These are phyloP conservation scores for Zaprionus ghesquierei DNA, from an alignment of 1,140 invertebrate genomes.

Conservation along the genomic window DNA sequence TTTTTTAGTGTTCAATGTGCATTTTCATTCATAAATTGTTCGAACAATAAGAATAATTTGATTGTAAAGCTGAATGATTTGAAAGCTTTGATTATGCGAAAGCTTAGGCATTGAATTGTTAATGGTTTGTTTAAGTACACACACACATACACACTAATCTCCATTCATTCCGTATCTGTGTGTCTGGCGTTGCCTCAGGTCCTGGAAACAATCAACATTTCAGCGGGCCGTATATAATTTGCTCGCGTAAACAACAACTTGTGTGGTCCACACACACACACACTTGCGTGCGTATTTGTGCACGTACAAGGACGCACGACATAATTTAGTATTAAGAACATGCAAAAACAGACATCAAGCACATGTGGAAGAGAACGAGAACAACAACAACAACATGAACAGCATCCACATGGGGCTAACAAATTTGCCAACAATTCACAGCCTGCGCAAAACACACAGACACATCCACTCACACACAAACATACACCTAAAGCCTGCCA, in stretches of 20 bases:
- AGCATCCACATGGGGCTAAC: constrained; percentile 57
- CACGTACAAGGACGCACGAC: constrained; percentile 15
- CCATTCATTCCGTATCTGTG: background rate
- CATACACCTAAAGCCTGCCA: constrained; percentile 58
- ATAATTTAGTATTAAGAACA: constrained; percentile 74
- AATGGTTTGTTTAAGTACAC: background rate
- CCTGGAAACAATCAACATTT: constrained; percentile 31
- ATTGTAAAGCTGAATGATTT: background rate
- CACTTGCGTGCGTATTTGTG: constrained; percentile 19
- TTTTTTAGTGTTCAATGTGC: constrained; percentile 1
- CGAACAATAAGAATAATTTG: background rate
- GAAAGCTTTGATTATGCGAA: background rate
- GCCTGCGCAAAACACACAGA: constrained; percentile 35
- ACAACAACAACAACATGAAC: constrained; percentile 47
- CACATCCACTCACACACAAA: constrained; percentile 21
- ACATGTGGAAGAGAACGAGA: constrained; percentile 36
- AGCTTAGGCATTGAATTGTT: background rate
- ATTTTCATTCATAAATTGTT: constrained; percentile 59
- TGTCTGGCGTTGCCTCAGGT: background rate
- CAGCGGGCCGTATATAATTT: constrained; percentile 21
- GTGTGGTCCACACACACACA: constrained; percentile 42
- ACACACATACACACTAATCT: background rate
- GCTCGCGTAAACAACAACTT: constrained; percentile 42
- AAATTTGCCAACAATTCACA: constrained; percentile 77
- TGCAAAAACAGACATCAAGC: constrained; percentile 74